phyloP scores from a whole-genome alignment of 2,113 vertebrate species.

The Pimephales promelas region DNA sequence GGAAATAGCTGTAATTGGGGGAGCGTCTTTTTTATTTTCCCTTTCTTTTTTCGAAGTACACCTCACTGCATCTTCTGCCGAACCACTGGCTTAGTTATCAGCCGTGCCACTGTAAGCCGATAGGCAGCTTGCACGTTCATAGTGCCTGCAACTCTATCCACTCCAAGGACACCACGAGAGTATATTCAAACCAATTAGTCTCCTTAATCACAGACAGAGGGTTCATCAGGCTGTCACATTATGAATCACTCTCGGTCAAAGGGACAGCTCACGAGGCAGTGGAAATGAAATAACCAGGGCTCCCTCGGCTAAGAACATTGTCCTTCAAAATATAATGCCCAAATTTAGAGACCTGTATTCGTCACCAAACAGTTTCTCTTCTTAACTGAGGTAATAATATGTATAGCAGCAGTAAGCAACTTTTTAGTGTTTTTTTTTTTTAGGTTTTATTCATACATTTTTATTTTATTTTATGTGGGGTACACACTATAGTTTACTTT shows the following conservation, averaged over 20 bases:
- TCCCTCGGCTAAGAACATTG: conserved; percentile 12
- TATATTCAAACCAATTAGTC: conserved; percentile 55
- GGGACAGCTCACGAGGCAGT: conserved; percentile 19
- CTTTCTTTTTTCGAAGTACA: not conserved
- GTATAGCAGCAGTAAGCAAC: no score
- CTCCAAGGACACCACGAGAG: conserved; percentile 50
- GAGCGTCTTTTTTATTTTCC: conserved; percentile 22
- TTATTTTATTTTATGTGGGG: no score
- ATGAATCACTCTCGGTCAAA: conserved; percentile 26
- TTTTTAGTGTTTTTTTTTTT: no score
- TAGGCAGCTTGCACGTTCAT: conserved; percentile 25
- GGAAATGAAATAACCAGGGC: conserved; percentile 38
- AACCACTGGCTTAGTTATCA: conserved; percentile 23
- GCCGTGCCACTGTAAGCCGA: conserved; percentile 35
- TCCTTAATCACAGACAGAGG: conserved; percentile 46
- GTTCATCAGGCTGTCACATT: conserved; percentile 50
- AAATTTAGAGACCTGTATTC: not conserved
- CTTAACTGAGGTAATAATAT: no score
- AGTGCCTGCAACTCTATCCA: conserved; percentile 51
- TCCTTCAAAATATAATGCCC: not conserved
- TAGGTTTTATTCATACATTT: no score
- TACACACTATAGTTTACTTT: no score
- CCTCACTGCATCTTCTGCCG: conserved; percentile 6
- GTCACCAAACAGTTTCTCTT: no score
- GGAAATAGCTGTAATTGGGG: conserved; percentile 37